Evolutionary conservation across 2,113 vertebrate species (phyloP), one percentile per base, ranked within the genome.

Genomic region (Chloropsis hardwickii): DNA sequence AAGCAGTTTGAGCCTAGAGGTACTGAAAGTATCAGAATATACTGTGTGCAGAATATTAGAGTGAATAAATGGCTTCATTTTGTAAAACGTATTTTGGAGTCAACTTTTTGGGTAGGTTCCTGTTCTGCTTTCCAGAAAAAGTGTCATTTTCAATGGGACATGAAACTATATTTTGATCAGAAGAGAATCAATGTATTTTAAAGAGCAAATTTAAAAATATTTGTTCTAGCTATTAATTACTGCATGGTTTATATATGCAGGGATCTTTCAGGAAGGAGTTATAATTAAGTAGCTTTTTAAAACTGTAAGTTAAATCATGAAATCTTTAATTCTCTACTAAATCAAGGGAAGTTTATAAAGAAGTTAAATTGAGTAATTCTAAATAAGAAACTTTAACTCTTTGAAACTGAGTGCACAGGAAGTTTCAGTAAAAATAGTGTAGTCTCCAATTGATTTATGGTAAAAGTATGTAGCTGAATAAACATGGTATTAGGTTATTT

Each of bases 1-100:
- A 6, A 86, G 48, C 91, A 87, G 66, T 93, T 95, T 95, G 86
- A 96, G 77, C 44, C 37, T 67, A 81, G 57, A 90, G 54, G 62
- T 92, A 77, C 60, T 53, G 83, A 90, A 89, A 81, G 15, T 40
- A 57, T 71, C 54, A 62, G 51, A 33, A 64, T 42, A 6, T 12
- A 48, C 16, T 1, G 2, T 39, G 19, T 84, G 19, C 31, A 86
- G 64, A 86, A 45, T 70, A 37, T 73, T 5, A 19, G 14, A 76
- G 35, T 69, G 73, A 84, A 69, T 80, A 51, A 86, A 88, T 73
- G 40, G 53, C 42, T 73, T 81, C 5, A 2, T 28, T 89, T 90
- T 94, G 45, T 90, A 69, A 91, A 72, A 62, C 61, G 40, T 64
- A 45, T 60, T 47, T 82, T 72, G 15, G 22, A 25, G 19, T 54